Conservation (phyloP, 2,888 invertebrate species). For the Apodemia mormo region DNA sequence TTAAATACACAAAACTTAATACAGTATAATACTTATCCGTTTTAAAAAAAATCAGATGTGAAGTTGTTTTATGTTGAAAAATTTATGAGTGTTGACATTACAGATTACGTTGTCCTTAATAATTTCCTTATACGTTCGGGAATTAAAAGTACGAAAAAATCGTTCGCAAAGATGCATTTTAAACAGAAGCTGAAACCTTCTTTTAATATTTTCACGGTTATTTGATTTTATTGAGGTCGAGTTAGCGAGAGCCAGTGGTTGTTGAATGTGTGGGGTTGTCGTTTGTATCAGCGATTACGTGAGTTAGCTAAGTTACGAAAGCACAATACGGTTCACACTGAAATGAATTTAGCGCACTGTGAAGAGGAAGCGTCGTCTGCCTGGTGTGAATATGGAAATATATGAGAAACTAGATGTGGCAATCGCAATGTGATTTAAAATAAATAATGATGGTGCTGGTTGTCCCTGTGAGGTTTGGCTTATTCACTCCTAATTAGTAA, state of each 20-base stretch:
- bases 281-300: conserved; percentile 66
- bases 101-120: conserved; percentile 12
- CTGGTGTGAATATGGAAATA: conserved; percentile 33
- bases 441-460: too few species aligned
- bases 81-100: conserved; percentile 4
- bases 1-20: not conserved
- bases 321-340: conserved; percentile 58
- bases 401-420: conserved; percentile 45
- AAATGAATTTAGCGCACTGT: conserved; percentile 65
- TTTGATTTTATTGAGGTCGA: conserved; percentile 8
- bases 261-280: conserved; percentile 36
- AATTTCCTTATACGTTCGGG: conserved; percentile 10
- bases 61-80: conserved; percentile 20
- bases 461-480: too few species aligned
- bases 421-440: not conserved
- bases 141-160: conserved; percentile 6
- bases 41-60: conserved; percentile 16
- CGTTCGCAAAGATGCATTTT: not conserved
- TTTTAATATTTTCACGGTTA: conserved; percentile 3
- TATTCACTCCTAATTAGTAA: too few species aligned
- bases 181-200: not conserved
- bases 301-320: conserved; percentile 69
- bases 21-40: not conserved
- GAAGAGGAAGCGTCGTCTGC: conserved; percentile 57
- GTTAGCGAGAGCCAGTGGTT: not conserved